phyloP scores from a whole-genome alignment of 1,140 invertebrate genomes.

The Neodiprion virginianus region DNA sequence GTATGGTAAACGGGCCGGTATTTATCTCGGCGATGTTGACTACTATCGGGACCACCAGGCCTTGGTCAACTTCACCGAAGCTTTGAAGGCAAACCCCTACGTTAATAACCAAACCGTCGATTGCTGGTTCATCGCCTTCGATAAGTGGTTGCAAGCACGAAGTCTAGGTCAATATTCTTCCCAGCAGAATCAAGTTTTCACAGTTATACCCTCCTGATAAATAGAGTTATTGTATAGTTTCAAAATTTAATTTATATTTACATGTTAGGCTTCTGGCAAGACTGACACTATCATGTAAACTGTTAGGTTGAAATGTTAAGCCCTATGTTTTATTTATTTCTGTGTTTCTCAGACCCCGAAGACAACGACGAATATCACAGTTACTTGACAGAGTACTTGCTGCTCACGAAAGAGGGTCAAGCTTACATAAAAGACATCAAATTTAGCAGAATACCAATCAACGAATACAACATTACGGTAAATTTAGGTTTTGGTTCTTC shows the following conservation, averaged over 20 bases:
- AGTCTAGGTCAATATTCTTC: conserved; percentile 37
- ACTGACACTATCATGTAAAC: not conserved
- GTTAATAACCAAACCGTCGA: conserved; percentile 54
- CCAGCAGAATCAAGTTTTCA: too few species aligned
- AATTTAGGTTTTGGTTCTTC: not conserved
- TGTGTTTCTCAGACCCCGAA: conserved; percentile 36
- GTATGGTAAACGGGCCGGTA: conserved; percentile 58
- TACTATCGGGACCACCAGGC: conserved; percentile 51
- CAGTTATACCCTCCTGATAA: too few species aligned
- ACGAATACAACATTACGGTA: conserved; percentile 59
- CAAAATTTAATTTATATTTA: conserved; percentile 8
- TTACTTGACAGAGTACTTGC: conserved; percentile 52
- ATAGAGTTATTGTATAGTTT: too few species aligned
- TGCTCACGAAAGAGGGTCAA: conserved; percentile 53
- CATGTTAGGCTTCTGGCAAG: conserved; percentile 1
- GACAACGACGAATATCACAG: conserved; percentile 52
- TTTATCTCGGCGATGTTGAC: conserved; percentile 60
- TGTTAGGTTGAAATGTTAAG: not conserved
- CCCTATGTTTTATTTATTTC: conserved; percentile 12
- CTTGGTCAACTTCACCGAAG: conserved; percentile 39
- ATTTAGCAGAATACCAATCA: conserved; percentile 48
- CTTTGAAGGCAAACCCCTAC: conserved; percentile 47
- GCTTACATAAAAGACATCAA: conserved; percentile 57
- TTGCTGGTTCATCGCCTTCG: conserved; percentile 53
- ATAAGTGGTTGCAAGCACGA: conserved; percentile 43